phyloP scores from a whole-genome alignment of 2,113 vertebrate genomes.

The Nansenia antarctica region DNA sequence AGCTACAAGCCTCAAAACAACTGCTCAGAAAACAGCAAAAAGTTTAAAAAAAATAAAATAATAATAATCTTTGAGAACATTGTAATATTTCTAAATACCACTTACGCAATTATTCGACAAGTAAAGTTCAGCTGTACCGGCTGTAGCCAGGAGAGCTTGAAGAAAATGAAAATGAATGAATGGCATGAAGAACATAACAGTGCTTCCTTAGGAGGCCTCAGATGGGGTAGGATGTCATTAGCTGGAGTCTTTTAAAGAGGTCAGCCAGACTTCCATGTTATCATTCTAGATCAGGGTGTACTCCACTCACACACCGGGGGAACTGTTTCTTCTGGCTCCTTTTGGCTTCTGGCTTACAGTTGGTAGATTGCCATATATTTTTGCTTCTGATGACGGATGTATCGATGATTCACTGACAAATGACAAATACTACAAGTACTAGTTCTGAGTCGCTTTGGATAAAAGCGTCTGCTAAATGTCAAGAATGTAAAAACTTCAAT shows the following conservation, averaged over 20 bases:
- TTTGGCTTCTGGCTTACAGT: too few species aligned
- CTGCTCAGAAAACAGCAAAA: conserved; percentile 37
- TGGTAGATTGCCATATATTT: too few species aligned
- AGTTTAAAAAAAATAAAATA: too few species aligned
- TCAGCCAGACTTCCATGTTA: conserved; percentile 24
- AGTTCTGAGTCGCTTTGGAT: too few species aligned
- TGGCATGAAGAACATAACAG: conserved; percentile 20
- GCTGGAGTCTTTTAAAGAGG: conserved; percentile 35
- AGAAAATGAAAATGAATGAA: too few species aligned
- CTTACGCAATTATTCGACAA: conserved; percentile 44
- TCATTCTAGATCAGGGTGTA: conserved; percentile 12
- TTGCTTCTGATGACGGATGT: too few species aligned
- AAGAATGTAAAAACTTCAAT: too few species aligned
- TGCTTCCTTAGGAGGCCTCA: conserved; percentile 25
- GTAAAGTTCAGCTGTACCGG: conserved; percentile 17
- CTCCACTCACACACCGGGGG: conserved; percentile 9
- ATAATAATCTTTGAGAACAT: conserved; percentile 36
- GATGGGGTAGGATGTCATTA: conserved; percentile 40
- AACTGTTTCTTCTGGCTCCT: too few species aligned
- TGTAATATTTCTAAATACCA: conserved; percentile 47
- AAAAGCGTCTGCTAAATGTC: too few species aligned
- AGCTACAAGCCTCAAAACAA: conserved; percentile 45
- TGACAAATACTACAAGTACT: too few species aligned
- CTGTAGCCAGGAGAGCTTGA: conserved; percentile 12
- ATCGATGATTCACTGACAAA: too few species aligned